phyloP scores from a whole-genome alignment of 1,140 invertebrate genomes.

The Heliconius nattereri region DNA sequence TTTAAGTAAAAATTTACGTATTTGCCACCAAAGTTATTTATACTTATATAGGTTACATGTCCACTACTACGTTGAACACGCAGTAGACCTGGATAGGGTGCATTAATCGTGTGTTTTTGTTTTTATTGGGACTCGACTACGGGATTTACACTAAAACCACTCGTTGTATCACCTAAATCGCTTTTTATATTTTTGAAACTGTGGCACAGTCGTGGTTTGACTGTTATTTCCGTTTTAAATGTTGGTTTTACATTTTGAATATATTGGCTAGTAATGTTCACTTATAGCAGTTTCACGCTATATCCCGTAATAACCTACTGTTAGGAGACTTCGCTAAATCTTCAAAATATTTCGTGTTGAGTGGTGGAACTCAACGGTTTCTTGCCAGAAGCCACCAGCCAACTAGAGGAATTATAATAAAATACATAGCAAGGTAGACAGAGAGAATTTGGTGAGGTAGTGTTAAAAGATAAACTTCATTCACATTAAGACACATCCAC shows the following conservation, averaged over 20 bases:
- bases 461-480: too few relatives aligned
- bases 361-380: background rate
- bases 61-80: background rate
- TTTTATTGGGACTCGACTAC: conserved; percentile 10
- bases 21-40: too few relatives aligned
- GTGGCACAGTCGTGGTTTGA: background rate
- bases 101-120: background rate
- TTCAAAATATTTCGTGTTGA: background rate
- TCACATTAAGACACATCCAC: too few relatives aligned
- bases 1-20: too few relatives aligned
- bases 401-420: too few relatives aligned
- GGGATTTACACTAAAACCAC: conserved; percentile 6
- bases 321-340: too few relatives aligned
- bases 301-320: too few relatives aligned
- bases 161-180: conserved; percentile 13
- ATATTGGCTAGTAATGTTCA: background rate
- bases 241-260: background rate
- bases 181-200: conserved; percentile 5
- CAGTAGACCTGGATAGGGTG: background rate
- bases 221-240: background rate
- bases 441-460: too few relatives aligned
- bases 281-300: background rate
- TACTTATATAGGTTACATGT: background rate
- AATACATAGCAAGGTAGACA: too few relatives aligned
- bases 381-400: too few relatives aligned